These are phyloP conservation scores for Spinus olivaceus DNA, from an alignment of 2,797 vertebrate species.

Conservation along the genomic window DNA sequence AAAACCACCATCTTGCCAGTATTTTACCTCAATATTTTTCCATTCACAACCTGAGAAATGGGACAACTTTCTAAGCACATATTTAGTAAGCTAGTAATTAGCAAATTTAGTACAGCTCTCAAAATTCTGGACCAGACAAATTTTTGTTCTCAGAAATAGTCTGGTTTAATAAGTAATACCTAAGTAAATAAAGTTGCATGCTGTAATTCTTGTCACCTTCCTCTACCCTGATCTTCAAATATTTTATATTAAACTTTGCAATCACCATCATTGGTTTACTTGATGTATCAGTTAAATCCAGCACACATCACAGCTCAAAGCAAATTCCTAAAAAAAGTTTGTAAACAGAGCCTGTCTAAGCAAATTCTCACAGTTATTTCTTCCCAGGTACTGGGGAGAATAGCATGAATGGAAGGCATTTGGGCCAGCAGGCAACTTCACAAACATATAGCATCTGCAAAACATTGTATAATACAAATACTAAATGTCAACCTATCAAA, in stretches of 20 bases:
- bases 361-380: neutral
- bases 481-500: neutral
- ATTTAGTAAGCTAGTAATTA: neutral
- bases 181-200: neutral
- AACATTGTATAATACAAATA: neutral
- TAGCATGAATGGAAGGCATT: neutral
- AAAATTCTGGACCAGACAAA: neutral
- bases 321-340: neutral
- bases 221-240: neutral
- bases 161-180: neutral
- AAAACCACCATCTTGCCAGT: neutral
- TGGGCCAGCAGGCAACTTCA: neutral
- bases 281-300: neutral
- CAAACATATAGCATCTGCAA: neutral
- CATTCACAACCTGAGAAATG: neutral
- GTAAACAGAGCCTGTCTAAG: neutral
- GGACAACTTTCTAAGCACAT: neutral
- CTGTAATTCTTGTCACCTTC: neutral
- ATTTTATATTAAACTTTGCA: neutral
- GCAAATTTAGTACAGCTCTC: neutral
- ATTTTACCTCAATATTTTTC: neutral
- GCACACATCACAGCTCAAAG: neutral
- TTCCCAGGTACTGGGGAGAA: neutral
- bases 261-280: neutral
- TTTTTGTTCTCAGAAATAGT: constrained; percentile 24